phyloP scores from a whole-genome alignment of 1,140 invertebrate genomes.

The Drosophila erecta region DNA sequence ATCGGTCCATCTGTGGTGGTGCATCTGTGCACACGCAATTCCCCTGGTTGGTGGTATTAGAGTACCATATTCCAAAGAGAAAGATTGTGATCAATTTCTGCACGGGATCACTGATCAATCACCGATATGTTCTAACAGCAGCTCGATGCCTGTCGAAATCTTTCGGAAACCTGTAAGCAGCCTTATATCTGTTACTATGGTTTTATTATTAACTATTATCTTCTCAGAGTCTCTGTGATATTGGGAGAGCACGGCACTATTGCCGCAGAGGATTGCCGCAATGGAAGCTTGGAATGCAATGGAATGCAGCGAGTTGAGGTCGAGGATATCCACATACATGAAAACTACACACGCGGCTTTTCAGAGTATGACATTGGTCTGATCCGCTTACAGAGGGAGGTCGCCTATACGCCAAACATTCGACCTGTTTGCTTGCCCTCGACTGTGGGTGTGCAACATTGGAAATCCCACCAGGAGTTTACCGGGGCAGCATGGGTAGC shows the following conservation, averaged over 20 bases:
- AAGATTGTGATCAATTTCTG: neutral
- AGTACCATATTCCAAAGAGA: neutral
- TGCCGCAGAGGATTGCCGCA: constrained; percentile 84
- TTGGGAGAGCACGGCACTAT: constrained; percentile 86
- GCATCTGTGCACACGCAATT: no score
- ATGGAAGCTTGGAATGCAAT: no score
- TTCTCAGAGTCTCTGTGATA: constrained; percentile 77
- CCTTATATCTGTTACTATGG: neutral
- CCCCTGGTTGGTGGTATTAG: neutral
- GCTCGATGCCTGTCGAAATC: neutral
- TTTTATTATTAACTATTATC: neutral
- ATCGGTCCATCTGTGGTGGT: neutral
- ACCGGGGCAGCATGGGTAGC: constrained; percentile 89
- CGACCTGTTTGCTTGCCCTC: constrained; percentile 87
- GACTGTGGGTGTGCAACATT: constrained; percentile 28
- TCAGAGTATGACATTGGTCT: constrained; percentile 85
- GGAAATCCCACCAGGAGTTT: constrained; percentile 70
- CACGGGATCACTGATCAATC: neutral
- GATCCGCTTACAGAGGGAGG: constrained; percentile 81
- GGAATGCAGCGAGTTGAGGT: constrained; percentile 12
- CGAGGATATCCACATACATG: constrained; percentile 83
- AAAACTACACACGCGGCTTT: no score
- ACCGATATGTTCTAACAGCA: neutral
- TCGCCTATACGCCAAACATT: constrained; percentile 85
- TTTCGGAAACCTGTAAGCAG: neutral